phyloP scores from a whole-genome alignment of 2,797 vertebrate species.

The Buphagus erythrorhynchus region DNA sequence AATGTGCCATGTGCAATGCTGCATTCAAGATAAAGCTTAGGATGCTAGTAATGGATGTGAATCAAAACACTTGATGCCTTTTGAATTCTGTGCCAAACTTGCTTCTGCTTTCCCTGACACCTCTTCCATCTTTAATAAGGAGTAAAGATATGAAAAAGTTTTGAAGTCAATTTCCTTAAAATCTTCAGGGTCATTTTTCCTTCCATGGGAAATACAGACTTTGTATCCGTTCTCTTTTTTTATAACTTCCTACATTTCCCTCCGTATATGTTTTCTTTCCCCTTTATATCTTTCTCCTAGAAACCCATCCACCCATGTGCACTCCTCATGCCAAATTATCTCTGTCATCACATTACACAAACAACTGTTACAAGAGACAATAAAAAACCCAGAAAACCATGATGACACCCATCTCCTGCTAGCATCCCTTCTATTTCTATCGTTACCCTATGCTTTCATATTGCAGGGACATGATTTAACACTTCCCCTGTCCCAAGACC shows the following conservation, averaged over 20 bases:
- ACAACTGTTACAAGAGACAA: background rate
- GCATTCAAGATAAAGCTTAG: background rate
- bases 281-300: background rate
- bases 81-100: background rate
- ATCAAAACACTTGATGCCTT: background rate
- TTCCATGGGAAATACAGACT: background rate
- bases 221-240: background rate
- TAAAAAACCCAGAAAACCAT: background rate
- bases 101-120: background rate
- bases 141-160: background rate
- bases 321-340: background rate
- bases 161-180: background rate
- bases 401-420: background rate
- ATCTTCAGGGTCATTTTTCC: background rate
- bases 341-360: background rate
- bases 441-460: background rate
- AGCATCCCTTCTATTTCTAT: background rate
- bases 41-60: background rate
- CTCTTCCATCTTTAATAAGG: background rate
- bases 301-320: background rate
- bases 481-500: background rate
- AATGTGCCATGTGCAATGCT: background rate
- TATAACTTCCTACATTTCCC: background rate
- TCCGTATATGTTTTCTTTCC: background rate
- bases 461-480: background rate